phyloP scores from a whole-genome alignment of 2,797 vertebrate species.

The Leucoraja ocellata region DNA sequence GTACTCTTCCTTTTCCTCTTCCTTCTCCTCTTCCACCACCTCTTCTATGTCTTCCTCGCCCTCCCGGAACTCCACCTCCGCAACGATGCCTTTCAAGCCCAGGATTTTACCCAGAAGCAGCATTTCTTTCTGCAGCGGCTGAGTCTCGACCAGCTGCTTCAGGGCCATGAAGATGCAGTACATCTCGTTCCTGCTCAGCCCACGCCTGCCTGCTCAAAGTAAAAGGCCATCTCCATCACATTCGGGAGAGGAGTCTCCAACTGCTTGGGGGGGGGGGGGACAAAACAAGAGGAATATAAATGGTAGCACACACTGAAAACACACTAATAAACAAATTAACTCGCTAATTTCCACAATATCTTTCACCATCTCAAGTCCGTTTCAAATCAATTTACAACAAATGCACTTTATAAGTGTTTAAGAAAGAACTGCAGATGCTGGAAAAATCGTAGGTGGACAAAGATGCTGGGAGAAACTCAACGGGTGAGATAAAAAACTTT shows the following conservation, averaged over 20 bases:
- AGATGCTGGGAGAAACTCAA: background rate
- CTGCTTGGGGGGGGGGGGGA: constrained; percentile 47
- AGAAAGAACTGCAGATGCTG: too few relatives aligned
- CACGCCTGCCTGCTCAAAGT: constrained; percentile 81
- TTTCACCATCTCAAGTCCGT: background rate
- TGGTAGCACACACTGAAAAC: background rate
- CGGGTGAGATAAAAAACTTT: too few relatives aligned
- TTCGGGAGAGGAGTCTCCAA: constrained; percentile 66
- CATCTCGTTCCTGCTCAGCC: constrained; percentile 73
- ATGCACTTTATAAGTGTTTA: background rate
- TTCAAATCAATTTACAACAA: background rate
- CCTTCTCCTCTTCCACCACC: constrained; percentile 50
- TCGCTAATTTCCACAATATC: background rate
- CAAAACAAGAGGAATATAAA: background rate
- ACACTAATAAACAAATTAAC: background rate
- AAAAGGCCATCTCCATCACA: constrained; percentile 74
- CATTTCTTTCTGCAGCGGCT: constrained; percentile 65
- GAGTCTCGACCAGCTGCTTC: constrained; percentile 67
- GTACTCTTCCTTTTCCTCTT: constrained; percentile 42
- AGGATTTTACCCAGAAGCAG: constrained; percentile 87
- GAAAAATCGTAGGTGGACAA: too few relatives aligned
- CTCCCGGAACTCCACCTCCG: constrained; percentile 69
- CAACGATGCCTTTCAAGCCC: constrained; percentile 70
- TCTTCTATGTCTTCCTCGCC: constrained; percentile 59
- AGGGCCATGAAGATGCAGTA: constrained; percentile 77